Conservation (phyloP, 2,888 invertebrate species). For the Sussaba pulchella region DNA sequence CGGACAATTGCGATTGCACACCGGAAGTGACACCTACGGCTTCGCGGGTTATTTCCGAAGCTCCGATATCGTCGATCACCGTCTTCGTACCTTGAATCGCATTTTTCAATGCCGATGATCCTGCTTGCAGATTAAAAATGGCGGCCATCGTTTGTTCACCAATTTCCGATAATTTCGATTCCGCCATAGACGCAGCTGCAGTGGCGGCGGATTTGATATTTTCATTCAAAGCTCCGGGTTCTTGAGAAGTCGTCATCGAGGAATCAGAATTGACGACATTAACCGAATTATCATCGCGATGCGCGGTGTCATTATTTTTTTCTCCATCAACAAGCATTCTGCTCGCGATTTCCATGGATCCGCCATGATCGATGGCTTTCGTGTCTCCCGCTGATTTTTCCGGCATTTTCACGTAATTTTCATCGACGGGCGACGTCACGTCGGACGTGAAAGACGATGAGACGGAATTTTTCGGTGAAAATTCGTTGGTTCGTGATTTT, state of each 20-base stretch:
- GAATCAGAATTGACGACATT: background rate
- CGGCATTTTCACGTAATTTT: background rate
- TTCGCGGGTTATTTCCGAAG: background rate
- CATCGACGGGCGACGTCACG: no score
- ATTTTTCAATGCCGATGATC: background rate
- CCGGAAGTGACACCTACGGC: background rate
- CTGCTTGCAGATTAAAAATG: background rate
- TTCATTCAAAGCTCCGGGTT: background rate
- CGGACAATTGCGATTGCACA: background rate
- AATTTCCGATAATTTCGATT: slow-evolving; percentile 1
- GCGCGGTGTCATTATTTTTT: slow-evolving; percentile 7
- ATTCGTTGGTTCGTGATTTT: no score
- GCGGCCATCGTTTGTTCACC: background rate
- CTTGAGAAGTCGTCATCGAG: no score
- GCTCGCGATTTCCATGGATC: background rate
- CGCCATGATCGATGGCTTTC: background rate
- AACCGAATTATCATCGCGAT: background rate
- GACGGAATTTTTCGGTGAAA: background rate
- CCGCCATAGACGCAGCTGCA: background rate
- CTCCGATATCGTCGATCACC: background rate
- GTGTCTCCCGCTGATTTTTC: background rate
- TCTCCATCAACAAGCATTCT: slow-evolving; percentile 30
- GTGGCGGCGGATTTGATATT: background rate
- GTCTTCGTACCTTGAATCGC: background rate
- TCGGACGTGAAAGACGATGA: no score